These are phyloP conservation scores for Clostera curtula DNA, from an alignment of 2,888 invertebrate genomes.

Conservation along the genomic window DNA sequence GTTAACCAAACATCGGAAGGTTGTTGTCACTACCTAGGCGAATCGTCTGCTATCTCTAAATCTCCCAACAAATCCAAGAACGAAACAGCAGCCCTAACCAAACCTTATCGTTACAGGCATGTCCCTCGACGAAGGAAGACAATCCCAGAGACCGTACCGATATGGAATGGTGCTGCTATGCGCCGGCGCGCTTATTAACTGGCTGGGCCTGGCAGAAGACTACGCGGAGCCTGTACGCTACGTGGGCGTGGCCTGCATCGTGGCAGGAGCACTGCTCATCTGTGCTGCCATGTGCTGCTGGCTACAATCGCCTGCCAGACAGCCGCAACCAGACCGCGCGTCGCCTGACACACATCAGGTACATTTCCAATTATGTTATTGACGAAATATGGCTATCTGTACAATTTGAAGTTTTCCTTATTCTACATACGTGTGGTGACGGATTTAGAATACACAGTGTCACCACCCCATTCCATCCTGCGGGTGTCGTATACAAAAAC, in stretches of 20 bases:
- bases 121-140: slow-evolving; percentile 78
- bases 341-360: slow-evolving; percentile 70
- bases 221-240: slow-evolving; percentile 83
- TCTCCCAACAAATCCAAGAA: too few relatives aligned
- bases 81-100: too few relatives aligned
- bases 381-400: background rate
- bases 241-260: slow-evolving; percentile 82
- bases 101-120: slow-evolving; percentile 69
- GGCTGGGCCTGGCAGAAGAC: slow-evolving; percentile 82
- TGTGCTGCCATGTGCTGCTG: slow-evolving; percentile 85
- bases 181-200: slow-evolving; percentile 82
- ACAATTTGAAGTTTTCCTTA: background rate
- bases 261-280: slow-evolving; percentile 82
- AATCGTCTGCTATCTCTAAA: too few relatives aligned
- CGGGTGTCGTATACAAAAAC: too few relatives aligned
- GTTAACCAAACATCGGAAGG: too few relatives aligned
- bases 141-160: slow-evolving; percentile 82
- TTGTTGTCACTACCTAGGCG: too few relatives aligned
- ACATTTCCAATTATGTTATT: background rate
- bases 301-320: slow-evolving; percentile 74
- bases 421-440: too few relatives aligned
- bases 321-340: slow-evolving; percentile 56
- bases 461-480: too few relatives aligned
- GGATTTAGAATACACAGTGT: too few relatives aligned
- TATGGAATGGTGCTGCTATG: slow-evolving; percentile 83